These are phyloP conservation scores for Cheilosia impressa DNA, from an alignment of 2,888 invertebrate species.

Conservation along the genomic window DNA sequence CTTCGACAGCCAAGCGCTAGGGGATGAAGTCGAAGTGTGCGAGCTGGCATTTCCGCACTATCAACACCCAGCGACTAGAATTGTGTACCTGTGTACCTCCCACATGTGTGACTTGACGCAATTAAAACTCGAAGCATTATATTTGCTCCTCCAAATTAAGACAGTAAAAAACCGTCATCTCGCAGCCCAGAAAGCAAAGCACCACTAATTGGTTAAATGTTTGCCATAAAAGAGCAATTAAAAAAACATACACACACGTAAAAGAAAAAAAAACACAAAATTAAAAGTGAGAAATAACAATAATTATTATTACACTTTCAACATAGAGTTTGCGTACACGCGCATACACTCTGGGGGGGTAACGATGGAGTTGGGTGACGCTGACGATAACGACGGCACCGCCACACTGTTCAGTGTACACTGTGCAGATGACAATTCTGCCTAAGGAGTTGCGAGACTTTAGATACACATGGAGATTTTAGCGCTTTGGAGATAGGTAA, in stretches of 20 bases:
- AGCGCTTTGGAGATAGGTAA: constrained; percentile 9
- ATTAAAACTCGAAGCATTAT: constrained; percentile 34
- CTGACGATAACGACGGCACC: constrained; percentile 21
- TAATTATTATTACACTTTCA: constrained; percentile 73
- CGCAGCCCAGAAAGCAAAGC: constrained; percentile 33
- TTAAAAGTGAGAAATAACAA: constrained; percentile 72
- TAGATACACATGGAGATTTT: constrained; percentile 37
- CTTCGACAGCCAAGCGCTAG: constrained; percentile 23
- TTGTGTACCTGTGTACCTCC: constrained; percentile 15
- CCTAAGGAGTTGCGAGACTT: constrained; percentile 56
- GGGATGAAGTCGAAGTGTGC: constrained; percentile 59
- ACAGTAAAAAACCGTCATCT: constrained; percentile 6
- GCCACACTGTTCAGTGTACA: not conserved
- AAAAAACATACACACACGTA: constrained; percentile 1
- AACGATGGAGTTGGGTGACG: constrained; percentile 55
- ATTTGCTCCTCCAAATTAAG: not conserved
- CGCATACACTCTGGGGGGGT: constrained; percentile 25
- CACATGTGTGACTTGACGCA: constrained; percentile 35
- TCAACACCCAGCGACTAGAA: not conserved
- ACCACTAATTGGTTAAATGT: constrained; percentile 64
- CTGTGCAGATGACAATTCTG: constrained; percentile 66
- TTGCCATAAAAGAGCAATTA: constrained; percentile 69
- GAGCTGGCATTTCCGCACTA: constrained; percentile 55
- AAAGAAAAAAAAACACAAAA: constrained; percentile 22
- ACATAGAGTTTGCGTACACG: constrained; percentile 61